Base-by-base conservation (phyloP, 1,140 invertebrate genomes). In the Anastatus disparis region DNA sequence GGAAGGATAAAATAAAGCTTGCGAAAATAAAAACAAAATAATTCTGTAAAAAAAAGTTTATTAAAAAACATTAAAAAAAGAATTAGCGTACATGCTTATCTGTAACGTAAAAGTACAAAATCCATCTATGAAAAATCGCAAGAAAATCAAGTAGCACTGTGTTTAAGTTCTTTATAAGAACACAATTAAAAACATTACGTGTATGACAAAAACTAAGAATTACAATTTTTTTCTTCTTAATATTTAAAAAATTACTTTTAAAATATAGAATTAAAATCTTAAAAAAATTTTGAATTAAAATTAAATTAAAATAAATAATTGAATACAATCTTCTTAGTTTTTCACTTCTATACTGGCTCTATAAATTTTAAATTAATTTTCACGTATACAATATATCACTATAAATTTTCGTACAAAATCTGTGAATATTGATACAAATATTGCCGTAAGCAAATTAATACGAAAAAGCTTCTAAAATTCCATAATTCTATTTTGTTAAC, bases 51-150 rank as follows among this genome's bases (percentile, higher is more conserved):
- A 70, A 61, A 70, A 56, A 38, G 38, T 70, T 70, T 63, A 55
- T 70, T 63, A 62, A 31, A 70, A 62, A 62, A 69, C 22, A 46
- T 55, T 70, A 58, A 70, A 63, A 56, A 69, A 70, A 62, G 46
- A 70, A 70, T 55, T 44, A 56, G 40, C 61, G 22, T 70, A 70
- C 68, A 70, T 64, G 68, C 61, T 56, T 64, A 63, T 55, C 7
- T 59, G 35, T 62, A 63, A 55, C 38, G 24, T 70, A 62, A 70
- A 70, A 62, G 12, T 70, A 55, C 17, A 55, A 70, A 62, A 63
- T 52, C 38, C 38, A 62, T 44, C 58, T 44, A 70, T 55, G 58
- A 44, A 58, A n/a, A 38, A 62, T 55, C 58, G 58, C 48, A 62
- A 62, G 40, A 70, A 62, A 70, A 70, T 53, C 31, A 46, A 59